phyloP scores from a whole-genome alignment of 2,888 invertebrate species.

The Monochamus alternatus region DNA sequence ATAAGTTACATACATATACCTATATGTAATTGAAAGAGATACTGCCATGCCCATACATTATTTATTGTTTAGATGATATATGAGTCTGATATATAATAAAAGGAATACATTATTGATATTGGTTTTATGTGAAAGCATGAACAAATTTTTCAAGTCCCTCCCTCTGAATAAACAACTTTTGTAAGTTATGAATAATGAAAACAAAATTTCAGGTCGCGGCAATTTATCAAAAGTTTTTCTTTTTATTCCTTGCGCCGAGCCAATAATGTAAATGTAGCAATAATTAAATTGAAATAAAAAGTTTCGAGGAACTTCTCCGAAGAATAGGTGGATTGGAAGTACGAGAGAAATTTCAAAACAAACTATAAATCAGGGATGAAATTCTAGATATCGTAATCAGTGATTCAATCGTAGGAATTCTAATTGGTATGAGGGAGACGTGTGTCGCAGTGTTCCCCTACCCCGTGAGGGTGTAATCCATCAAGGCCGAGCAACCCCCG shows the following conservation, averaged over 20 bases:
- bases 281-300: slow-evolving; percentile 48
- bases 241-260: slow-evolving; percentile 35
- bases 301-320: slow-evolving; percentile 39
- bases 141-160: slow-evolving; percentile 66
- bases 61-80: slow-evolving; percentile 37
- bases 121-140: slow-evolving; percentile 68
- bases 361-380: slow-evolving; percentile 48
- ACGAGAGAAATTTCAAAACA: slow-evolving; percentile 48
- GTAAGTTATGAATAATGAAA: slow-evolving; percentile 64
- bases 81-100: slow-evolving; percentile 64
- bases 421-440: slow-evolving; percentile 69
- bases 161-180: slow-evolving; percentile 64
- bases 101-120: slow-evolving; percentile 66
- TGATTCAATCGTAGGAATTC: slow-evolving; percentile 70
- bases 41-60: slow-evolving; percentile 14
- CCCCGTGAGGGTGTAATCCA: slow-evolving; percentile 73
- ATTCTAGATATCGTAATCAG: slow-evolving; percentile 62
- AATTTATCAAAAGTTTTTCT: slow-evolving; percentile 55
- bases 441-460: slow-evolving; percentile 63
- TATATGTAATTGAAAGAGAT: slow-evolving; percentile 27
- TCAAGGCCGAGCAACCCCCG: slow-evolving; percentile 71
- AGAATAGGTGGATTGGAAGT: slow-evolving; percentile 43
- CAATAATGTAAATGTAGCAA: slow-evolving; percentile 42
- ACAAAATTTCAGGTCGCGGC: slow-evolving; percentile 61
- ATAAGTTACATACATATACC: not conserved